Evolutionary conservation across 2,888 invertebrate genomes (phyloP).

Genomic region (Papilio demoleus): DNA sequence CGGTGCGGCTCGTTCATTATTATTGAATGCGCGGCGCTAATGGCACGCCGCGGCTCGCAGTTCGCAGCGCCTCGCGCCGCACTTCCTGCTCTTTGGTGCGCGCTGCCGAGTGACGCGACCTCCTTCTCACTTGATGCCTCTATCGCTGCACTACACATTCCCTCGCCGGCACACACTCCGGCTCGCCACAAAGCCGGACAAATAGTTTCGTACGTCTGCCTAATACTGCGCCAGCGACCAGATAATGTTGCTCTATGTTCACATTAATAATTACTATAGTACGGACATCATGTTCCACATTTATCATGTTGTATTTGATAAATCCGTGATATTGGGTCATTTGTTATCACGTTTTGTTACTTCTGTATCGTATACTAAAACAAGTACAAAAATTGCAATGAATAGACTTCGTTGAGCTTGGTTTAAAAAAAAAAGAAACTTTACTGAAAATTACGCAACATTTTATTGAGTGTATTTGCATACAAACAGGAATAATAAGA

Average conservation of each 20-base stretch:
- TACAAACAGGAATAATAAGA: not conserved
- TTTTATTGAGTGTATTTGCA: not conserved
- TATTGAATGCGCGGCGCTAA: constrained; percentile 81
- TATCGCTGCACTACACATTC: constrained; percentile 9
- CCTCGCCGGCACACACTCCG: constrained; percentile 6
- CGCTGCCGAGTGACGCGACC: constrained; percentile 35
- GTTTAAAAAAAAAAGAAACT: not conserved
- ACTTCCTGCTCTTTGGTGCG: constrained; percentile 47
- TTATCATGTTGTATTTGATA: constrained; percentile 19
- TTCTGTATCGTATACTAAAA: constrained; percentile 15
- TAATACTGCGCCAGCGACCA: constrained; percentile 17
- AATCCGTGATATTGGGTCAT: not conserved
- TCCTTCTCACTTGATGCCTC: constrained; percentile 30
- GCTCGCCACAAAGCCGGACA: constrained; percentile 6
- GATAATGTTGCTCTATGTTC: constrained; percentile 12
- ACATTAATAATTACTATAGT: constrained; percentile 20
- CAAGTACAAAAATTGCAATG: not conserved
- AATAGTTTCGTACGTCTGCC: constrained; percentile 16
- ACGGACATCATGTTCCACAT: constrained; percentile 16
- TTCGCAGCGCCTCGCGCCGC: constrained; percentile 37
- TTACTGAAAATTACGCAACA: not conserved
- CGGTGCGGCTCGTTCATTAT: constrained; percentile 82
- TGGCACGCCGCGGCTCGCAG: constrained; percentile 69
- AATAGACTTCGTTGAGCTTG: not conserved
- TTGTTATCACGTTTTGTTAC: not conserved